Evolutionary conservation across 1,140 invertebrate species (phyloP).

Genomic region (Apis dorsata): DNA sequence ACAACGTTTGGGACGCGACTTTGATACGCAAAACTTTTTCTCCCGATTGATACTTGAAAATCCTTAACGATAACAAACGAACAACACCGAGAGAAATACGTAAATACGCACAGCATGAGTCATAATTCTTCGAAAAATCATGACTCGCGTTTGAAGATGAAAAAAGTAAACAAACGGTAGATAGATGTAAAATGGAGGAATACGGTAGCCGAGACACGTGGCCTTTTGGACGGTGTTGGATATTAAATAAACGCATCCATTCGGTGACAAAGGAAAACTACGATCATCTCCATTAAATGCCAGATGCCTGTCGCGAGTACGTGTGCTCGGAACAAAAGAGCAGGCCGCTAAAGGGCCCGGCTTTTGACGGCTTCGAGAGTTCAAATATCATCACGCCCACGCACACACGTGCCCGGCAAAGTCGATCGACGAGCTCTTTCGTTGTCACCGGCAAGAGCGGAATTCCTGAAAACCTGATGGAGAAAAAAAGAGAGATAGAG

Average conservation of each 20-base stretch:
- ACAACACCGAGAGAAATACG: neutral
- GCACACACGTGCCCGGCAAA: constrained; percentile 36
- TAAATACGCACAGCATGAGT: neutral
- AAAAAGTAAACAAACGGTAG: neutral
- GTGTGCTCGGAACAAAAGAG: constrained; percentile 35
- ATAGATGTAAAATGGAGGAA: constrained; percentile 14
- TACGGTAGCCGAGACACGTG: constrained; percentile 26
- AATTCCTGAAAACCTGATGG: constrained; percentile 25
- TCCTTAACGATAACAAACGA: neutral
- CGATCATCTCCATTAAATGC: constrained; percentile 42
- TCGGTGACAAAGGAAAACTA: constrained; percentile 34
- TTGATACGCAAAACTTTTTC: neutral
- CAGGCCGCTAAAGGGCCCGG: constrained; percentile 31
- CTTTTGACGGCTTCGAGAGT: constrained; percentile 42
- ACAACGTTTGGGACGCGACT: neutral
- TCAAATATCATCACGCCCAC: constrained; percentile 44
- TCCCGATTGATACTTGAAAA: neutral
- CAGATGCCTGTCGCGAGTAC: constrained; percentile 35
- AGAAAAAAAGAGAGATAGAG: neutral
- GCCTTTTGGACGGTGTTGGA: neutral
- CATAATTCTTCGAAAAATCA: neutral
- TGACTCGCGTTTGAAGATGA: too few species aligned
- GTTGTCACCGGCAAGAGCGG: constrained; percentile 29
- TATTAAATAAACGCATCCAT: constrained; percentile 31
- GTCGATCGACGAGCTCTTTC: constrained; percentile 46